Percentiles rank a stretch among this genome's conserved stretches.
Evolutionary conservation across 2,113 vertebrate species (phyloP).

Genomic region (Psittacus erithacus): DNA sequence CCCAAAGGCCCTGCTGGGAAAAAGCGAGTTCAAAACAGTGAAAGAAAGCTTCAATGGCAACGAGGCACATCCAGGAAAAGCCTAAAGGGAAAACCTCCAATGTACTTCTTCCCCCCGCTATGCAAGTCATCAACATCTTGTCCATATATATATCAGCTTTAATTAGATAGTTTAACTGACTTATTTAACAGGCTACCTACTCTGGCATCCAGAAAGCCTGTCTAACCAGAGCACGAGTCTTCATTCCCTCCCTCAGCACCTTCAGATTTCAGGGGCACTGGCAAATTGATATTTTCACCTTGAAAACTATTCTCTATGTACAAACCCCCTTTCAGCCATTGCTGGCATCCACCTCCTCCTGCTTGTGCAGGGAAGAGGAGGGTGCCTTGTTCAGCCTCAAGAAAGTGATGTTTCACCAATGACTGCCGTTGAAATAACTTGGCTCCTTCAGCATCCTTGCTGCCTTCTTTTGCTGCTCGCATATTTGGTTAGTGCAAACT

Average conservation of each 20-base stretch:
- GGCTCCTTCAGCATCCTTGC: background rate
- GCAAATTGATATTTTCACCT: background rate
- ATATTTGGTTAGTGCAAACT: background rate
- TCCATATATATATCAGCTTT: background rate
- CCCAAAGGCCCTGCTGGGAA: background rate
- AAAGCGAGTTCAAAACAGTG: background rate
- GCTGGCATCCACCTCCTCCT: background rate
- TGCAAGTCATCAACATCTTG: background rate
- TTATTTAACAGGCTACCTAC: background rate
- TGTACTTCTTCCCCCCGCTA: background rate
- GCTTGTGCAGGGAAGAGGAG: background rate
- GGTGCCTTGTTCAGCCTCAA: background rate
- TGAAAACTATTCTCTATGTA: background rate
- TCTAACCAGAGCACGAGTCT: background rate
- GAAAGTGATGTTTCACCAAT: background rate
- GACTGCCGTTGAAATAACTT: background rate
- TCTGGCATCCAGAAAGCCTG: fast-evolving
- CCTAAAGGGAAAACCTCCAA: background rate
- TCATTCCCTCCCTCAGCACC: background rate
- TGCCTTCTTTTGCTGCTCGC: background rate
- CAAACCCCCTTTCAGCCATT: background rate
- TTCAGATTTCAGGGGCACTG: background rate
- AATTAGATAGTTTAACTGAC: background rate
- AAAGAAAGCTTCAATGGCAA: background rate
- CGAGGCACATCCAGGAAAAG: background rate